A percentile compares a stretch with the other conserved stretches of the same genome.
These are phyloP conservation scores for Tetramorium parvispinum DNA, from an alignment of 1,140 invertebrate genomes.

Conservation along the genomic window DNA sequence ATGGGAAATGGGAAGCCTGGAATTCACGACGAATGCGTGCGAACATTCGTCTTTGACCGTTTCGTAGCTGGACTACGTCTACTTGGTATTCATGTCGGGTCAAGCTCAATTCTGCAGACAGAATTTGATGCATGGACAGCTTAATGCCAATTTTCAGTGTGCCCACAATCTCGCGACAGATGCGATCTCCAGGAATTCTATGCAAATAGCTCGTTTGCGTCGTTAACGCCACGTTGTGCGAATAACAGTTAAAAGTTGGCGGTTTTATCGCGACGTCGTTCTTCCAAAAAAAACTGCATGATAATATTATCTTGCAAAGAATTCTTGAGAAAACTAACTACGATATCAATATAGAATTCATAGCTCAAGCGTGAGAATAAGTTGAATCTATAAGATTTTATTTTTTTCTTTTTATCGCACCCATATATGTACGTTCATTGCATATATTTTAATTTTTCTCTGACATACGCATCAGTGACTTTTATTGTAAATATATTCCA, in stretches of 20 bases:
- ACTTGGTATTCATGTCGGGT: slow-evolving; percentile 68
- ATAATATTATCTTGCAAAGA: background rate
- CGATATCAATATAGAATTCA: background rate
- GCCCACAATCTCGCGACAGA: slow-evolving; percentile 18
- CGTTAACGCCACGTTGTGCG: background rate
- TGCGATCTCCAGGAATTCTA: slow-evolving; percentile 43
- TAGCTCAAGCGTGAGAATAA: background rate
- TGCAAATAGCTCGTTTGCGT: slow-evolving; percentile 8
- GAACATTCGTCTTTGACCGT: slow-evolving; percentile 62
- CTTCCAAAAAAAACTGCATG: background rate
- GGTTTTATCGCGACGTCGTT: slow-evolving; percentile 13
- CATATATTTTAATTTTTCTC: background rate
- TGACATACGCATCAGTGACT: background rate
- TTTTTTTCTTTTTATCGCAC: background rate
- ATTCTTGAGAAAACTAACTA: background rate
- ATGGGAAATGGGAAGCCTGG: slow-evolving; percentile 58
- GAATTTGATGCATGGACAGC: slow-evolving; percentile 75
- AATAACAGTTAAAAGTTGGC: slow-evolving; percentile 6
- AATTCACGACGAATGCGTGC: slow-evolving; percentile 65
- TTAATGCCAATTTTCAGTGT: slow-evolving; percentile 68
- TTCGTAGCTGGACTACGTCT: slow-evolving; percentile 50
- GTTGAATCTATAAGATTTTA: background rate
- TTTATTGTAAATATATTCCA: background rate
- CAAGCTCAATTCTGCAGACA: slow-evolving; percentile 56
- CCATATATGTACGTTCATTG: background rate